These are phyloP conservation scores for Drosophila greeni DNA, from an alignment of 2,888 invertebrate species.

Conservation along the genomic window DNA sequence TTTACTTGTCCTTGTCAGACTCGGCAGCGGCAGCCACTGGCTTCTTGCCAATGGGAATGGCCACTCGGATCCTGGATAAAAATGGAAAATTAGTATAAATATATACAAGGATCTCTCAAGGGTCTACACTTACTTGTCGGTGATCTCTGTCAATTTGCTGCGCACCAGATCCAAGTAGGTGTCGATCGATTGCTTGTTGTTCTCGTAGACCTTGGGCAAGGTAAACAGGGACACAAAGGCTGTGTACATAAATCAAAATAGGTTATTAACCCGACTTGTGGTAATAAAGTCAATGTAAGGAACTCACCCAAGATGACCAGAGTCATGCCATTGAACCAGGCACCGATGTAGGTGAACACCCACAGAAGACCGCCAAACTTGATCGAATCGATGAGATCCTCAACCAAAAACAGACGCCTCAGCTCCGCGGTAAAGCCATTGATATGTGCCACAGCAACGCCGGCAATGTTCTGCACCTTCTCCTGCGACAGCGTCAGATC, in stretches of 20 bases:
- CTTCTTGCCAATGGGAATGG: conserved; percentile 93
- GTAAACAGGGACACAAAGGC: conserved; percentile 96
- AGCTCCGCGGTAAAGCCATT: conserved; percentile 90
- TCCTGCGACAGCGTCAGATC: conserved; percentile 94
- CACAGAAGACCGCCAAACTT: conserved; percentile 97
- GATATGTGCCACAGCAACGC: conserved; percentile 91
- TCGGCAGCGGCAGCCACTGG: conserved; percentile 80
- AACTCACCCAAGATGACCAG: conserved; percentile 93
- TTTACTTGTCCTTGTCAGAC: conserved; percentile 90
- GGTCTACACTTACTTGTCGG: conserved; percentile 86
- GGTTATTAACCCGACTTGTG: conserved; percentile 20
- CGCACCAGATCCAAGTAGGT: conserved; percentile 92
- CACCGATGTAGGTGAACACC: conserved; percentile 97
- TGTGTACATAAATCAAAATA: conserved; percentile 78
- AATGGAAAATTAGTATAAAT: conserved; percentile 47
- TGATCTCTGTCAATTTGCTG: conserved; percentile 92
- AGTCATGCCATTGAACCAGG: conserved; percentile 99
- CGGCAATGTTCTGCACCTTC: conserved; percentile 92
- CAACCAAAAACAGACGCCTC: conserved; percentile 95
- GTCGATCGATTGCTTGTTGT: conserved; percentile 95
- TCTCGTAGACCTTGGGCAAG: conserved; percentile 96
- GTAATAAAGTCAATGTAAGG: background rate
- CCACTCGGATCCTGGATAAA: conserved; percentile 88
- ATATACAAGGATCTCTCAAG: background rate
- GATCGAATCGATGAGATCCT: conserved; percentile 96